Evolutionary conservation across 64 coral and sea anemone species (phyloP), one percentile per base, ranked within the genome.

Genomic region (Actinia tenebrosa): DNA sequence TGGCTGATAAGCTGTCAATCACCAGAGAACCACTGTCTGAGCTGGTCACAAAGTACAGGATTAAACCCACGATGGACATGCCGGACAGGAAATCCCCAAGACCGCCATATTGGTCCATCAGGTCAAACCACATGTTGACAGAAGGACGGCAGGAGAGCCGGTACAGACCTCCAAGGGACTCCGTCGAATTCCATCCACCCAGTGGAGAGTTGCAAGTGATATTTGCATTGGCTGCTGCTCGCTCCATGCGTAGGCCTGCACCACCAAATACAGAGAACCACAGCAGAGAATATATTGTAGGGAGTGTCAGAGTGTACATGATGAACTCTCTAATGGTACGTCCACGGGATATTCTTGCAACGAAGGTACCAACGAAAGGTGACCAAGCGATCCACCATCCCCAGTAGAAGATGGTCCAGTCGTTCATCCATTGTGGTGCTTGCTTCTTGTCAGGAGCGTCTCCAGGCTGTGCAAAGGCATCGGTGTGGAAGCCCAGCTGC

Each of bases 341-440:
- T 17, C 89, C 89, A 46, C 27, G 69, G 26, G 69, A 75, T 30
- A 91, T 91, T 47, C 58, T 91, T 17, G 89, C 89, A 58, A 91
- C 80, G 77, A 91, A 91, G 27, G 64, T 91, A 1, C 89, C 89
- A 10, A 91, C 89, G 58, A 91, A 86, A 77, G 89, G 89, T 11
- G 52, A 86, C 89, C 89, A 91, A 11, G 89, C 89, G 44, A 91
- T 91, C 89, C 89, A 91, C 89, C 85, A 91, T 30, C 69, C 69
- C 89, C 89, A 90, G 37, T 91, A 91, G 83, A 91, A 91, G 44
- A 91, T 86, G 3, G 89, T 91, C 89, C 89, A 91, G 66, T 78
- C 84, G 14, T 91, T 86, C 89, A 91, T 91, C 89, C 89, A 91
- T 10, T 16, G 44, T 15, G 77, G 22, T 1, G 89, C 89, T 43